Conservation (phyloP, 2,797 vertebrate genomes). For the Pseudotriccus pelzelni region DNA sequence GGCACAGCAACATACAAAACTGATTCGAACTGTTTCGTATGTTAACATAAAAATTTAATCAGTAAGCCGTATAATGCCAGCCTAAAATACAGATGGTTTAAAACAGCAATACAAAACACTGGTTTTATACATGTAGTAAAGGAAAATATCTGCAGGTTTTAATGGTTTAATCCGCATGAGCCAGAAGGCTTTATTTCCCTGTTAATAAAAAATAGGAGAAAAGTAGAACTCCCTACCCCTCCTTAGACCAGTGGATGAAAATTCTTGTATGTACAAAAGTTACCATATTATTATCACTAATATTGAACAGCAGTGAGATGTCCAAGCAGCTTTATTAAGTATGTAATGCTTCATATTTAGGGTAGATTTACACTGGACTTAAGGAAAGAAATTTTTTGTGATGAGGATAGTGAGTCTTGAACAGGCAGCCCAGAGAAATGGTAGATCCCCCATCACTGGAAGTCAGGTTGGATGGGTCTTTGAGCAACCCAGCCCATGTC, state of each 20-base stretch:
- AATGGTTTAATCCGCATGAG: background rate
- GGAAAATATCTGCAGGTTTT: background rate
- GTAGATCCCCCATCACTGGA: rapidly evolving
- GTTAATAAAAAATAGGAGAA: background rate
- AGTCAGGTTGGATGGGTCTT: background rate
- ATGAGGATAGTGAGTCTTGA: background rate
- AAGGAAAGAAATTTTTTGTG: background rate
- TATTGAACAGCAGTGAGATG: background rate
- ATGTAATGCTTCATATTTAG: background rate
- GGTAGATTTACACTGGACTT: background rate
- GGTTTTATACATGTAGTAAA: background rate
- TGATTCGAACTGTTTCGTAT: background rate
- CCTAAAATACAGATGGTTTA: background rate
- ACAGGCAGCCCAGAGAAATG: background rate
- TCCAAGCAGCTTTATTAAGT: background rate
- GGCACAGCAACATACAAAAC: background rate
- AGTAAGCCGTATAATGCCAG: background rate
- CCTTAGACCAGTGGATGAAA: background rate
- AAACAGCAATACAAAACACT: background rate
- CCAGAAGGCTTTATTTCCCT: background rate
- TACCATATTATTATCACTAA: background rate
- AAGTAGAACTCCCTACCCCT: background rate
- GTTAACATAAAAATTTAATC: background rate
- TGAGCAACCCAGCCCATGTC: rapidly evolving
- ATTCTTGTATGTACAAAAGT: background rate